A percentile compares a stretch with the other conserved stretches of the same genome.
Evolutionary conservation across 2,113 vertebrate species (phyloP).

Genomic region (Gymnarchus niloticus): DNA sequence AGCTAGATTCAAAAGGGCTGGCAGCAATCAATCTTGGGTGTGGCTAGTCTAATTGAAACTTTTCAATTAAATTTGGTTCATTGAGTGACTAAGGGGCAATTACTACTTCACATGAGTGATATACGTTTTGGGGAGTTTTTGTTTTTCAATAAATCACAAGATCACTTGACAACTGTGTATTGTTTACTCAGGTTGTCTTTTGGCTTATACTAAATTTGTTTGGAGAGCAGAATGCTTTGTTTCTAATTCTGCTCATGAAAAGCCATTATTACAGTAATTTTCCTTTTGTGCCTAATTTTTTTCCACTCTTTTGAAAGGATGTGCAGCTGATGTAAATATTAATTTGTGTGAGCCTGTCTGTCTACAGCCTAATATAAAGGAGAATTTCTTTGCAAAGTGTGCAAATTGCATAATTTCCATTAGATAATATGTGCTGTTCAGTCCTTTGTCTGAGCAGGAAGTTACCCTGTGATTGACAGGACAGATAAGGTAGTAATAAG

Average conservation of each 20-base stretch:
- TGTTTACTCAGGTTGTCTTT: too few species aligned
- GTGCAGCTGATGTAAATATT: slow-evolving; percentile 39
- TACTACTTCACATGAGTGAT: too few species aligned
- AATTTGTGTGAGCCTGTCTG: slow-evolving; percentile 47
- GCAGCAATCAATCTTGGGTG: too few species aligned
- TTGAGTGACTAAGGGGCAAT: too few species aligned
- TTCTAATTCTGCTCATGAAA: slow-evolving; percentile 49
- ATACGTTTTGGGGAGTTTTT: too few species aligned
- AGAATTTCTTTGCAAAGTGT: not conserved
- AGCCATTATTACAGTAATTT: slow-evolving; percentile 23
- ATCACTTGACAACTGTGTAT: too few species aligned
- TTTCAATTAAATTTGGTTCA: too few species aligned
- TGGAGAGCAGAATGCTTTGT: too few species aligned
- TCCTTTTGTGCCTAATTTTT: slow-evolving; percentile 34
- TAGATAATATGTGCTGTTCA: not conserved
- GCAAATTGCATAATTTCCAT: not conserved
- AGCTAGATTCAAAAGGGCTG: too few species aligned
- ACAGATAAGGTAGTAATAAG: slow-evolving; percentile 14
- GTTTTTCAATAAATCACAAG: too few species aligned
- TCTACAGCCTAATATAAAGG: slow-evolving; percentile 33
- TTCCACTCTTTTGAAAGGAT: slow-evolving; percentile 45
- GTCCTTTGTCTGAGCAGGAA: slow-evolving; percentile 7
- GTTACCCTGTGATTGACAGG: slow-evolving; percentile 7
- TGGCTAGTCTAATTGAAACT: too few species aligned
- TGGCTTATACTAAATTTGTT: too few species aligned